Evolutionary conservation across 2,888 invertebrate species (phyloP).

Genomic region (Geotrupes spiniger): DNA sequence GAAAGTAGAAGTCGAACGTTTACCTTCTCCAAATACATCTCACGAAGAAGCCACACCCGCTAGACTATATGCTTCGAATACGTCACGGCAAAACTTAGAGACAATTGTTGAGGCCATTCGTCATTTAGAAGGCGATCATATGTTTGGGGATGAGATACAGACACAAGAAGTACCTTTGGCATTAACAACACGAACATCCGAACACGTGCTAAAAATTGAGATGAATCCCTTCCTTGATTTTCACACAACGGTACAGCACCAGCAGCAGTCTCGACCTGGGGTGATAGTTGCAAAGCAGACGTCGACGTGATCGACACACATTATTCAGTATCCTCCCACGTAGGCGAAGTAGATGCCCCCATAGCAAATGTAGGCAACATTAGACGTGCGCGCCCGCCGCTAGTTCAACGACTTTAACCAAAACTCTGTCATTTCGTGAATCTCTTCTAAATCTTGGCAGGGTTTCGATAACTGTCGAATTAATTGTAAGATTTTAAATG

Average conservation of each 20-base stretch:
- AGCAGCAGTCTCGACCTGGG: slow-evolving; percentile 71
- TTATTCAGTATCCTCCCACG: slow-evolving; percentile 40
- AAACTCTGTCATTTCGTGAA: slow-evolving; percentile 16
- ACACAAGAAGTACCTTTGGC: slow-evolving; percentile 58
- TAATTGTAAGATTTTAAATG: slow-evolving; percentile 33
- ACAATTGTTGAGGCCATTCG: slow-evolving; percentile 98
- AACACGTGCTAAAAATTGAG: slow-evolving; percentile 55
- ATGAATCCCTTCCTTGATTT: slow-evolving; percentile 64
- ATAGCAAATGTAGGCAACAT: slow-evolving; percentile 28
- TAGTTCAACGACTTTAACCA: slow-evolving; percentile 18
- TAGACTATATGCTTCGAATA: slow-evolving; percentile 62
- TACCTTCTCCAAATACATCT: slow-evolving; percentile 57
- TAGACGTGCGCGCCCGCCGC: slow-evolving; percentile 24
- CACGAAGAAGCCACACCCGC: slow-evolving; percentile 52
- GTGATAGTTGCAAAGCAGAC: slow-evolving; percentile 87
- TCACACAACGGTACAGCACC: slow-evolving; percentile 49
- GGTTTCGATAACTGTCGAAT: slow-evolving; percentile 3
- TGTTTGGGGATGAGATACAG: slow-evolving; percentile 70
- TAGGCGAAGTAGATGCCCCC: slow-evolving; percentile 20
- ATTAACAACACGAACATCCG: slow-evolving; percentile 51
- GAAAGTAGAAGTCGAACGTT: slow-evolving; percentile 72
- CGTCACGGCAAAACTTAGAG: slow-evolving; percentile 91
- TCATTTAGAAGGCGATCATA: slow-evolving; percentile 93
- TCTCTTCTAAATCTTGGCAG: slow-evolving; percentile 14
- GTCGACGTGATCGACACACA: slow-evolving; percentile 62